phyloP scores from a whole-genome alignment of 2,797 vertebrate genomes.

The Perodicticus potto region DNA sequence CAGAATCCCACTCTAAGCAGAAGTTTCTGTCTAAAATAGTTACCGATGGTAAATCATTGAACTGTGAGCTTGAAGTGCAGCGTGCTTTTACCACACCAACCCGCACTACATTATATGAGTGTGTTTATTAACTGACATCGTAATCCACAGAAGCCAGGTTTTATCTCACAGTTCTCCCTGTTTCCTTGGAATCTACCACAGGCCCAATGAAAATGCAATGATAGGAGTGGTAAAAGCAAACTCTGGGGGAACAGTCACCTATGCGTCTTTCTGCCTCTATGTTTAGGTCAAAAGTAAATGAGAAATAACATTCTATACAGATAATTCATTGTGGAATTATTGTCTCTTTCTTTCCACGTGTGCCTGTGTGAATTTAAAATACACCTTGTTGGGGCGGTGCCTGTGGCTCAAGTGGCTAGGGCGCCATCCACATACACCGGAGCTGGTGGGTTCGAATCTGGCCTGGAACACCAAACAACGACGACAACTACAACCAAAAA shows the following conservation, averaged over 20 bases:
- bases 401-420: too few species aligned
- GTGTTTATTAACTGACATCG: background rate
- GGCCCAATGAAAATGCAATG: background rate
- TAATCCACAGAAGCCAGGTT: background rate
- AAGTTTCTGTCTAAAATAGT: background rate
- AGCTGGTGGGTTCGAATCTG: too few species aligned
- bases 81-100: background rate
- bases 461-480: too few species aligned
- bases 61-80: background rate
- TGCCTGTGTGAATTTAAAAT: slow-evolving; percentile 1
- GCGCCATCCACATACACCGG: too few species aligned
- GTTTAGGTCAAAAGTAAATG: slow-evolving; percentile 6
- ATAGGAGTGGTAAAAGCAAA: background rate
- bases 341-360: background rate
- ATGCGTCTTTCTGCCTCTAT: background rate
- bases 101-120: background rate
- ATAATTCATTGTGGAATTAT: background rate
- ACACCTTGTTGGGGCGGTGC: background rate
- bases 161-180: slow-evolving; percentile 10
- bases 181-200: background rate
- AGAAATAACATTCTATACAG: background rate
- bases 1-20: background rate
- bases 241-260: background rate
- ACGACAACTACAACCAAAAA: too few species aligned
- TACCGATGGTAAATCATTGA: background rate